A percentile compares a stretch with the other conserved stretches of the same genome.
These are phyloP conservation scores for Odontophorus gujanensis DNA, from an alignment of 2,113 vertebrate species.

Conservation along the genomic window DNA sequence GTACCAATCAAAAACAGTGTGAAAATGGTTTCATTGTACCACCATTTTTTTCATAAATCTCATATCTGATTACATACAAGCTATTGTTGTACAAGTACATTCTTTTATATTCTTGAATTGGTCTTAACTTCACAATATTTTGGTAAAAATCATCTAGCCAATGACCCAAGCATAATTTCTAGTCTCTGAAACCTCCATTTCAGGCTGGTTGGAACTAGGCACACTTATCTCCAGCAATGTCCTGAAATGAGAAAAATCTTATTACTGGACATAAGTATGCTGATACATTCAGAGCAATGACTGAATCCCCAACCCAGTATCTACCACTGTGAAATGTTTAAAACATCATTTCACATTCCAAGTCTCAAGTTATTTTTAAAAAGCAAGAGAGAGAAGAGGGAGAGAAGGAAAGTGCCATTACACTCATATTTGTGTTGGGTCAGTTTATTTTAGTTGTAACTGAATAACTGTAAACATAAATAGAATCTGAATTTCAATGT, in stretches of 20 bases:
- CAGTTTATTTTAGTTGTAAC: background rate
- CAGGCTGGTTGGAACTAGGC: background rate
- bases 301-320: background rate
- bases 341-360: background rate
- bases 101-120: constrained; percentile 30
- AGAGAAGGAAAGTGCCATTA: background rate
- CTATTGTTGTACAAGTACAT: background rate
- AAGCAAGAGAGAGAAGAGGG: background rate
- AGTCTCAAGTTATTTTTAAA: background rate
- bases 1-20: background rate
- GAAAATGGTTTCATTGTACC: background rate
- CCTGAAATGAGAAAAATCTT: background rate
- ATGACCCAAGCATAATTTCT: background rate
- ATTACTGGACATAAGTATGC: background rate
- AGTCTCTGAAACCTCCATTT: background rate
- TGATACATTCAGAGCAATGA: background rate
- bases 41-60: background rate
- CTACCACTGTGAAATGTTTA: background rate
- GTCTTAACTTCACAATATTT: constrained; percentile 23
- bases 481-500: background rate
- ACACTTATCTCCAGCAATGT: background rate
- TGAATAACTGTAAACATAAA: background rate
- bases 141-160: background rate
- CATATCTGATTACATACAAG: background rate
- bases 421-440: background rate